Base-by-base conservation (phyloP, 1,140 invertebrate genomes). In the Saccostrea cuccullata region DNA sequence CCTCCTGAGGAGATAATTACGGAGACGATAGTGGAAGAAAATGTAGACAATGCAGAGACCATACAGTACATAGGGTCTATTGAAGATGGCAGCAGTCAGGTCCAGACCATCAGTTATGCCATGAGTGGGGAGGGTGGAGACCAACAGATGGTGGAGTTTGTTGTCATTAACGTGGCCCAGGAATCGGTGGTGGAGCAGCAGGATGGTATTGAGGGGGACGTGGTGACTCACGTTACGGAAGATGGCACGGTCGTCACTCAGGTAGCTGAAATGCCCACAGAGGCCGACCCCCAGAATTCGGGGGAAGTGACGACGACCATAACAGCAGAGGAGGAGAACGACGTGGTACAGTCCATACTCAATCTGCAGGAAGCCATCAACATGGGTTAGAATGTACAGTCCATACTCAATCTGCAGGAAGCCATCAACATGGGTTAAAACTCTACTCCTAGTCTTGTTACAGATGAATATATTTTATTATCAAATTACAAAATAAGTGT, bases 331-430 rank as follows among this genome's bases (percentile, higher is more conserved):
- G 84, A 85, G n/a, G 84, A 85, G 30, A 85, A 64, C 26, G 84
- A 85, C 64, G 84, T 85, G 84, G 84, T 85, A 12, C 84, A 85
- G 30, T 85, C 84, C 15, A 85, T 85, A 58, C 56, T 85, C 17
- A 85, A 85, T 26, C 23, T 85, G 30, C 84, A 85, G 23, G 84
- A 85, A 56, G 84, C 47, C n/a, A 85, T 85, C n/a, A 85, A 56
- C 12, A 84, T 55, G 40, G 82, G 82, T 84, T 84, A 20, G 47
- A 36, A 36, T 2, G 30, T 36, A 36, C 30, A 17, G 77, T 47
- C 15, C 30, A 85, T 85, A 58, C 56, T 85, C 17, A 85, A 85
- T 26, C 23, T 85, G 30, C 84, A 85, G 23, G 84, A 85, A 56
- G 84, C 47, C n/a, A 85, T 85, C n/a, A 85, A 56, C 13, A 84